These are phyloP conservation scores for Alectura lathami DNA, from an alignment of 2,113 vertebrate species.

Conservation along the genomic window DNA sequence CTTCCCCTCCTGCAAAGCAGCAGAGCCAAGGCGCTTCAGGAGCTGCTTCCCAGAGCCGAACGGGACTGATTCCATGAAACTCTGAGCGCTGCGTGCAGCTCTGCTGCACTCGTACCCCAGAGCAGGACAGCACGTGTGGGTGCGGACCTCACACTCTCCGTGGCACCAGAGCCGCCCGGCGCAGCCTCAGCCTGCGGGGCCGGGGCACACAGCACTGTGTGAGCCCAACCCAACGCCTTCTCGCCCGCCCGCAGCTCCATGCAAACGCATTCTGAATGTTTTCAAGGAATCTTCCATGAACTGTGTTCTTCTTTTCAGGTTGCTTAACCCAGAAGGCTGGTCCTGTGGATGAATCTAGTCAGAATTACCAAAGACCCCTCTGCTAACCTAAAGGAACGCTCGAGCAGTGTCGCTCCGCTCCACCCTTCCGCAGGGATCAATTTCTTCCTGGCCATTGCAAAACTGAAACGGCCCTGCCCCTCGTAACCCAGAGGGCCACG, in stretches of 20 bases:
- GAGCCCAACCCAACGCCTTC: neutral
- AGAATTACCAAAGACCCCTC: constrained; percentile 84
- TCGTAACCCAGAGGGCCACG: neutral
- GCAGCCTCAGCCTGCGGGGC: neutral
- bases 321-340: neutral
- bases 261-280: neutral
- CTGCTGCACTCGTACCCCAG: accelerated
- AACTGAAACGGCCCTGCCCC: neutral
- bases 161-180: neutral
- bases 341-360: constrained; percentile 41
- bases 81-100: neutral
- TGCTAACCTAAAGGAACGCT: neutral
- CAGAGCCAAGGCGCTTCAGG: neutral
- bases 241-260: neutral
- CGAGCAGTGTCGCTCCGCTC: accelerated
- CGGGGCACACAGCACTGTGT: neutral
- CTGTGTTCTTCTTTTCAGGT: neutral
- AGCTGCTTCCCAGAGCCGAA: neutral
- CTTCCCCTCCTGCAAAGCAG: neutral
- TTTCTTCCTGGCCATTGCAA: neutral
- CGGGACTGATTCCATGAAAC: neutral
- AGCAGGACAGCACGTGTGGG: neutral
- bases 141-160: neutral
- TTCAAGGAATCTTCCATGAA: neutral
- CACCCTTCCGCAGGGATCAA: accelerated